Evolutionary conservation across 1,140 invertebrate species (phyloP).

Genomic region (Wasmannia auropunctata): DNA sequence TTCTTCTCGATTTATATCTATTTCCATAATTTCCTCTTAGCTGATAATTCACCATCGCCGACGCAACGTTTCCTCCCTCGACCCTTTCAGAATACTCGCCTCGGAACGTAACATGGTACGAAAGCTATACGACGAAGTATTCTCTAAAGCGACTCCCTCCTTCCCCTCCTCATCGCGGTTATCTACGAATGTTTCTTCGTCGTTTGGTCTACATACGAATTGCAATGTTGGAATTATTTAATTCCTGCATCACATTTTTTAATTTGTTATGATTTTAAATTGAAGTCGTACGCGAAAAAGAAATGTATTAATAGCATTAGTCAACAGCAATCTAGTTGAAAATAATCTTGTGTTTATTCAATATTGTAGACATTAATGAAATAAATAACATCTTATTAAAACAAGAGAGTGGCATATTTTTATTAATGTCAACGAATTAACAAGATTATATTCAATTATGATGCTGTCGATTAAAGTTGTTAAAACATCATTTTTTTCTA

Average conservation of each 20-base stretch:
- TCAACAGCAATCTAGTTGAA: too few relatives aligned
- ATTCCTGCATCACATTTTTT: background rate
- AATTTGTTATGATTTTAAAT: background rate
- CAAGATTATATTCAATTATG: too few relatives aligned
- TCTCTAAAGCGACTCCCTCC: background rate
- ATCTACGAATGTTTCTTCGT: background rate
- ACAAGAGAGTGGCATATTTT: too few relatives aligned
- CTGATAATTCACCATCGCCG: slow-evolving; percentile 78
- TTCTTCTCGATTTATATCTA: slow-evolving; percentile 82
- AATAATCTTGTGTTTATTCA: too few relatives aligned
- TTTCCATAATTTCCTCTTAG: slow-evolving; percentile 83
- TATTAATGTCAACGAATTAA: too few relatives aligned
- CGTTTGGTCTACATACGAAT: background rate
- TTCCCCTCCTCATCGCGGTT: background rate
- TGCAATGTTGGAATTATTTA: background rate
- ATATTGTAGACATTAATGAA: too few relatives aligned
- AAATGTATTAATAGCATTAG: too few relatives aligned
- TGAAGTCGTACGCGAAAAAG: too few relatives aligned
- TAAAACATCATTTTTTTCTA: too few relatives aligned
- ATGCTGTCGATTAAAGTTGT: too few relatives aligned
- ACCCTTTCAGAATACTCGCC: slow-evolving; percentile 59
- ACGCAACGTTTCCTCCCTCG: slow-evolving; percentile 40
- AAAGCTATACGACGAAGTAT: background rate
- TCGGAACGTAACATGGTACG: slow-evolving; percentile 64
- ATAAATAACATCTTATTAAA: too few relatives aligned